Evolutionary conservation across 92 coral and sea anemone species (phyloP).

Genomic region (Phenganax subtilis): DNA sequence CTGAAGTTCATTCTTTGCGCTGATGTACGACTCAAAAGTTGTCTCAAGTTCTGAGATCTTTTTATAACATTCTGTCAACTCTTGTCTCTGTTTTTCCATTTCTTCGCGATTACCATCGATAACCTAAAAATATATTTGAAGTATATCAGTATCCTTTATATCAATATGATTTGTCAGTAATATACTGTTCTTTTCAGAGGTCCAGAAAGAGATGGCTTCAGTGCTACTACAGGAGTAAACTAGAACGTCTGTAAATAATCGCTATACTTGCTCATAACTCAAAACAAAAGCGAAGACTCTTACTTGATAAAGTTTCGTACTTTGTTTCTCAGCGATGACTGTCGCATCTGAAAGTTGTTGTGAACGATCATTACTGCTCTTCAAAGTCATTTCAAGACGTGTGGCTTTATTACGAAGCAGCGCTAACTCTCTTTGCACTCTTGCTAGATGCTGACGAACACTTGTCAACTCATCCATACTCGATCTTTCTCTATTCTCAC

Average conservation of each 20-base stretch:
- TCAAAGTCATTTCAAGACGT: constrained; percentile 21
- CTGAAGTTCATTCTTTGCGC: constrained; percentile 61
- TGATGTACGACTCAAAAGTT: constrained; percentile 57
- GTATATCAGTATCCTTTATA: neutral
- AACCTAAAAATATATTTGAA: neutral
- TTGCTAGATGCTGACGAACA: neutral
- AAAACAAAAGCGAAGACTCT: neutral
- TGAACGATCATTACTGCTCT: constrained; percentile 2
- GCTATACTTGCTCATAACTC: no score
- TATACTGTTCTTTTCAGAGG: no score
- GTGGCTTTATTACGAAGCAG: constrained; percentile 26
- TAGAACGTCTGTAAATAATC: no score
- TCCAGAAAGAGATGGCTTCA: no score
- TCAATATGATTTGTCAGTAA: no score
- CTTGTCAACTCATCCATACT: constrained; percentile 43
- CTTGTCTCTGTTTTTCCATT: constrained; percentile 52
- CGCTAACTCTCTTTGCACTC: constrained; percentile 27
- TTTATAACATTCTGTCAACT: constrained; percentile 45
- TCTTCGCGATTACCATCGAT: constrained; percentile 36
- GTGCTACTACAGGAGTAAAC: no score
- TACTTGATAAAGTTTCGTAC: constrained; percentile 30
- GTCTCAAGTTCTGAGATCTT: constrained; percentile 56
- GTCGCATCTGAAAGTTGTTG: constrained; percentile 19
- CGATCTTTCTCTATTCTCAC: constrained; percentile 69
- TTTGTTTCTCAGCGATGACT: constrained; percentile 22